A percentile compares a stretch with the other conserved stretches of the same genome.
These are phyloP conservation scores for Megaptera novaeangliae DNA, from an alignment of 2,113 vertebrate genomes.

Conservation along the genomic window DNA sequence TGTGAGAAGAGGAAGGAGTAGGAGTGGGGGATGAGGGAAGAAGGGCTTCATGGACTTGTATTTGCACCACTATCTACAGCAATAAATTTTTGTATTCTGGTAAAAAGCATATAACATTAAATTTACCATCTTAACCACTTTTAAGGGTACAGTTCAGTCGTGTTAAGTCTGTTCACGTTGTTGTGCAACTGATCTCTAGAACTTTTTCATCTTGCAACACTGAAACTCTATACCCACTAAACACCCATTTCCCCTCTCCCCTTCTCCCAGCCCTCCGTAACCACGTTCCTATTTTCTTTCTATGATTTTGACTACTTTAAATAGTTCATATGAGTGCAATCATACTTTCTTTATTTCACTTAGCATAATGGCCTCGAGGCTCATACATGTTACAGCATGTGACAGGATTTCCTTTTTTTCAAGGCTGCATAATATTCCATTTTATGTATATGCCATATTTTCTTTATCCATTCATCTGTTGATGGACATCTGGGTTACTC, in stretches of 20 bases:
- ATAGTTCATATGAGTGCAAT: background rate
- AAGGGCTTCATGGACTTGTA: background rate
- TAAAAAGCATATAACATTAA: background rate
- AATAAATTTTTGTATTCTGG: background rate
- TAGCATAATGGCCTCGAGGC: background rate
- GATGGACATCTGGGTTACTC: background rate
- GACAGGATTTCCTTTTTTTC: background rate
- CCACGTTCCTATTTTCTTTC: background rate
- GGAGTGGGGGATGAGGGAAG: constrained; percentile 34
- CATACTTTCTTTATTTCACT: background rate
- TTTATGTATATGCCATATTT: background rate
- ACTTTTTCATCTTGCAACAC: background rate
- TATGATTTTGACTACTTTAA: background rate
- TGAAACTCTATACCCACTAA: background rate
- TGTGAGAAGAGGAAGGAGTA: constrained; percentile 46
- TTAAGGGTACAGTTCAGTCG: background rate
- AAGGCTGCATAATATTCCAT: background rate
- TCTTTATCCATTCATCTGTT: background rate
- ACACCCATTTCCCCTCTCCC: background rate
- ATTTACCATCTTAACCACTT: background rate
- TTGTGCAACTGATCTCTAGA: background rate
- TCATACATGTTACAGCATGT: background rate
- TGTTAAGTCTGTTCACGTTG: background rate
- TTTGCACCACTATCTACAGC: background rate
- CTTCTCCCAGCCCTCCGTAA: background rate